Percentiles rank a stretch among this genome's conserved stretches.
These are phyloP conservation scores for Salticus scenicus DNA, from an alignment of 2,888 invertebrate genomes.

Conservation along the genomic window DNA sequence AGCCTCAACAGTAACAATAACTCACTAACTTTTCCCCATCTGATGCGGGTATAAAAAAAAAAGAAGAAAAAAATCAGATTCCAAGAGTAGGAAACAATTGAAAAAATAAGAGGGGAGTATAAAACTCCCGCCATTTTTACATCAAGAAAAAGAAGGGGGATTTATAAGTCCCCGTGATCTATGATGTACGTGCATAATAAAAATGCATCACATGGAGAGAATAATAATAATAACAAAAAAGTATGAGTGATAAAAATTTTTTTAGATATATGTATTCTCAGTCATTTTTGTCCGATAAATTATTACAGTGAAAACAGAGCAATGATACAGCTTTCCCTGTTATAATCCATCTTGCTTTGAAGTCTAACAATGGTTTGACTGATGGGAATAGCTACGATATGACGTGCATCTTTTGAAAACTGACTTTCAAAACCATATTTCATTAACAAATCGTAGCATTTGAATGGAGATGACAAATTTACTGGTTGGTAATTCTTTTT, in stretches of 20 bases:
- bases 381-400: slow-evolving; percentile 41
- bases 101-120: neutral
- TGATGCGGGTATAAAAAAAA: no score
- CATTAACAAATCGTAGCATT: slow-evolving; percentile 70
- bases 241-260: slow-evolving; percentile 43
- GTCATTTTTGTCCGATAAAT: slow-evolving; percentile 69
- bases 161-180: slow-evolving; percentile 14
- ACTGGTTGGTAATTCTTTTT: slow-evolving; percentile 35
- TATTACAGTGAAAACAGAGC: slow-evolving; percentile 67
- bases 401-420: slow-evolving; percentile 59
- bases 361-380: slow-evolving; percentile 60
- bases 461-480: slow-evolving; percentile 70
- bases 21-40: neutral
- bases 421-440: slow-evolving; percentile 65
- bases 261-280: slow-evolving; percentile 49
- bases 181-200: slow-evolving; percentile 65
- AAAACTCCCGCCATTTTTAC: slow-evolving; percentile 12
- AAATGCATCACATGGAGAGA: slow-evolving; percentile 26
- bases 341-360: slow-evolving; percentile 66
- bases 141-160: slow-evolving; percentile 10
- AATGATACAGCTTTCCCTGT: slow-evolving; percentile 45
- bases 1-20: neutral
- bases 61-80: neutral
- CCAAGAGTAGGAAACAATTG: neutral
- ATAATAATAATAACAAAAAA: slow-evolving; percentile 12